Percentiles rank a stretch among this genome's conserved stretches.
phyloP scores from a whole-genome alignment of 2,113 vertebrate genomes.

The Trogon surrucura region DNA sequence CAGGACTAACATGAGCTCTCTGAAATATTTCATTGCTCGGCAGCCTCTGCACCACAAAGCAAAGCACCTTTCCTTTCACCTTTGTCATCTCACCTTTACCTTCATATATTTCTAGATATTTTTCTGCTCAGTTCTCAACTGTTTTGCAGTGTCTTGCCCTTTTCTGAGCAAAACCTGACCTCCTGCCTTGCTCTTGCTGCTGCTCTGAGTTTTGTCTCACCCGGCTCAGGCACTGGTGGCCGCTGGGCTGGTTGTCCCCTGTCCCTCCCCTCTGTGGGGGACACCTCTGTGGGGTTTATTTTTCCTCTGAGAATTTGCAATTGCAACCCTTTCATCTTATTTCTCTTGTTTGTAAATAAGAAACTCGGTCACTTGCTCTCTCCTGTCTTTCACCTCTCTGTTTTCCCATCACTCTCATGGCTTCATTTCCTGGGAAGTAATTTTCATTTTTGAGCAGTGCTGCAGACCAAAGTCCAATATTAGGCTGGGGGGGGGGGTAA shows the following conservation, averaged over 20 bases:
- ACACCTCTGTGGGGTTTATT: not conserved
- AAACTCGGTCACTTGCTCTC: not conserved
- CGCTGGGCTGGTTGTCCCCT: not conserved
- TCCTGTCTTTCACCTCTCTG: not conserved
- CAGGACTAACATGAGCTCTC: not conserved
- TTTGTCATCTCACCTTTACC: not conserved
- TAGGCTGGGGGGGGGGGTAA: not conserved
- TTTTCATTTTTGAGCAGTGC: not conserved
- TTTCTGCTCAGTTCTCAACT: not conserved
- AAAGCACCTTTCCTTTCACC: not conserved
- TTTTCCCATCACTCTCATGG: not conserved
- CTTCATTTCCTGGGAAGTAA: not conserved
- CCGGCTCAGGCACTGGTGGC: fast-evolving
- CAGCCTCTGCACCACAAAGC: not conserved
- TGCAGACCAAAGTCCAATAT: not conserved
- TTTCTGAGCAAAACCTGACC: not conserved
- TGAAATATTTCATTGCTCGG: not conserved
- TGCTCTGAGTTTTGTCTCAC: not conserved
- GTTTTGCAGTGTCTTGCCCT: not conserved
- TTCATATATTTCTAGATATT: not conserved
- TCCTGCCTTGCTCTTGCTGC: not conserved
- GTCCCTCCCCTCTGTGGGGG: not conserved
- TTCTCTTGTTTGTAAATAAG: not conserved
- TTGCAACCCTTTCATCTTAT: not conserved
- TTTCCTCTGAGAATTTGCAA: not conserved